Conservation (phyloP, 2,888 invertebrate genomes). For the Syritta pipiens region DNA sequence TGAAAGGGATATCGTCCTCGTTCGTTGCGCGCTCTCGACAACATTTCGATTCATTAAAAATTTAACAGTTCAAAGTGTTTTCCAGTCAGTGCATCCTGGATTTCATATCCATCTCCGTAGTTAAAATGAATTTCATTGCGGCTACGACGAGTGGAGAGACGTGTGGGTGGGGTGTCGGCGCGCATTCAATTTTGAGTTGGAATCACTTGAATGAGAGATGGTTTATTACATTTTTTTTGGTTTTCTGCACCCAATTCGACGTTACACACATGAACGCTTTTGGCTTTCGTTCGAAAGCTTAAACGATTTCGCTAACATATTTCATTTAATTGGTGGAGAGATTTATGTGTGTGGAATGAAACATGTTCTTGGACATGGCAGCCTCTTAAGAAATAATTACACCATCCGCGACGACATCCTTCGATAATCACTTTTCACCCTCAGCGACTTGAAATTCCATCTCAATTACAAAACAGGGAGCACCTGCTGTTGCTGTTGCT, state of each 20-base stretch:
- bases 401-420: background rate
- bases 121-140: constrained; percentile 69
- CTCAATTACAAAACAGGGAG: constrained; percentile 18
- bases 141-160: constrained; percentile 20
- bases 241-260: constrained; percentile 43
- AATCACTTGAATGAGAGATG: constrained; percentile 63
- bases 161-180: constrained; percentile 30
- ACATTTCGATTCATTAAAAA: constrained; percentile 78
- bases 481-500: constrained; percentile 8
- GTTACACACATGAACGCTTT: constrained; percentile 69
- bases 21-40: constrained; percentile 61
- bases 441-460: background rate
- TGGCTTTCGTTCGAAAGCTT: constrained; percentile 59
- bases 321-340: constrained; percentile 66
- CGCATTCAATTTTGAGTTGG: constrained; percentile 66
- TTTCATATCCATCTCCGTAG: constrained; percentile 59
- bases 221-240: constrained; percentile 5
- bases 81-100: constrained; percentile 73
- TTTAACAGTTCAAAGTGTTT: constrained; percentile 79
- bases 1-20: too few species aligned
- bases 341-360: constrained; percentile 38
- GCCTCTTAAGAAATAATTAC: constrained; percentile 9
- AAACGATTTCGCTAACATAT: constrained; percentile 65
- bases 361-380: too few species aligned
- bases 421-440: constrained; percentile 42